Evolutionary conservation across 2,113 vertebrate genomes (phyloP), one percentile per base, ranked within the genome.

Genomic region (Sphaerodactylus townsendi): DNA sequence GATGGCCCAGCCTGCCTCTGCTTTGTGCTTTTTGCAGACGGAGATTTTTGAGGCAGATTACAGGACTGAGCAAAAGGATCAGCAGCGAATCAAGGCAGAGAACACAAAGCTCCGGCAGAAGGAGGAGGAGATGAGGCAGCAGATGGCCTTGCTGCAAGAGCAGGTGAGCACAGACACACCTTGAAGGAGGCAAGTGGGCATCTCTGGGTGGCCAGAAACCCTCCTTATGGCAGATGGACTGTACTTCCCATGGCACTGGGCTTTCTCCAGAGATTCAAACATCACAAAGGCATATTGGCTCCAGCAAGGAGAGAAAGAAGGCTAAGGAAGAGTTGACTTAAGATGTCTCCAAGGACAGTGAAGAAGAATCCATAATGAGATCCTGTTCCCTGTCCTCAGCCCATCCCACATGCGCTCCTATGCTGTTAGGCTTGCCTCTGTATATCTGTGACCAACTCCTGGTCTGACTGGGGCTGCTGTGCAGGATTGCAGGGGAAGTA

Each of bases 31-130:
- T 90, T 71, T 39, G 30, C 92, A 97, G 97, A 97, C 95, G 9
- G 93, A 96, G 87, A 96, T 97, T 84, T 97, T 96, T 85, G 96
- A 96, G 76, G 95, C 95, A 6, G 96, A 97, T 81, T 96, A 95
- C 91, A 94, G 96, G 87, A 96, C 90, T 0, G 96, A 96, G 89
- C 96, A 96, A 44, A 95, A 92, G 41, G 94, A 96, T 78, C 96
- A 96, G 78, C 95, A 97, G 84, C 92, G 95, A 56, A 96, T 96
- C 4, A 89, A 93, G 87, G 94, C 95, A 77, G 96, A 97, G 84
- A 97, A 97, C 83, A 94, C 92, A 41, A 95, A 91, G 75, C 93
- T 97, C 66, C 93, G 92, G 84, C 94, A 87, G 89, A 96, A 95
- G 82, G 94, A 96, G 79, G 94, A 94, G 48, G 96, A 97, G 33